Evolutionary conservation across 1,140 invertebrate genomes (phyloP).

Genomic region (Drosophila burlai): DNA sequence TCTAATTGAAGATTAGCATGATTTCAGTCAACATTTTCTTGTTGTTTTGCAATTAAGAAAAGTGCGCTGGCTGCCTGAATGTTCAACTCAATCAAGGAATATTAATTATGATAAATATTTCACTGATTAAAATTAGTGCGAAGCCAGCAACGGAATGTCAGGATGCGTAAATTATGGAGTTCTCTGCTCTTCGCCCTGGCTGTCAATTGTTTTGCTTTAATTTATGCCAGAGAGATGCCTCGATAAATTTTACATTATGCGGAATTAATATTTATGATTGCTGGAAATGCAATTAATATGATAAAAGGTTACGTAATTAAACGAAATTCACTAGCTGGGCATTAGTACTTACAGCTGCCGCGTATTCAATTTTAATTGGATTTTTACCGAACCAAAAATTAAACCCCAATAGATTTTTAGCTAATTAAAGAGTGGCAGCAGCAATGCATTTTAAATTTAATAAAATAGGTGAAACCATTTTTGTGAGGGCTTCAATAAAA

Average conservation of each 20-base stretch:
- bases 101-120: conserved; percentile 1
- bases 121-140: conserved; percentile 17
- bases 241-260: conserved; percentile 47
- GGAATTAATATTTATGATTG: conserved; percentile 64
- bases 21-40: neutral
- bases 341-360: conserved; percentile 15
- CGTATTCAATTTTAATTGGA: conserved; percentile 26
- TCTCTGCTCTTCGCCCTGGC: conserved; percentile 4
- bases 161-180: conserved; percentile 25
- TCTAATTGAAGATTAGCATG: conserved; percentile 1
- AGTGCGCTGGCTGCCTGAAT: neutral
- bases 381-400: conserved; percentile 13
- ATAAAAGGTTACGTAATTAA: conserved; percentile 60
- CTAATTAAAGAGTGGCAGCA: conserved; percentile 9
- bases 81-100: conserved; percentile 14
- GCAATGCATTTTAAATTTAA: neutral
- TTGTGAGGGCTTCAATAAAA: conserved; percentile 5
- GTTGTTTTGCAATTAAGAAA: conserved; percentile 2
- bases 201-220: conserved; percentile 54
- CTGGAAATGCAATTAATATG: conserved; percentile 50
- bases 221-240: conserved; percentile 42
- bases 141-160: neutral
- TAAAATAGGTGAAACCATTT: neutral
- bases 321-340: conserved; percentile 15
- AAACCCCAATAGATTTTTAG: conserved; percentile 7